Conservation (phyloP, 2,113 vertebrate genomes). For the Amblyopsis rosae region DNA sequence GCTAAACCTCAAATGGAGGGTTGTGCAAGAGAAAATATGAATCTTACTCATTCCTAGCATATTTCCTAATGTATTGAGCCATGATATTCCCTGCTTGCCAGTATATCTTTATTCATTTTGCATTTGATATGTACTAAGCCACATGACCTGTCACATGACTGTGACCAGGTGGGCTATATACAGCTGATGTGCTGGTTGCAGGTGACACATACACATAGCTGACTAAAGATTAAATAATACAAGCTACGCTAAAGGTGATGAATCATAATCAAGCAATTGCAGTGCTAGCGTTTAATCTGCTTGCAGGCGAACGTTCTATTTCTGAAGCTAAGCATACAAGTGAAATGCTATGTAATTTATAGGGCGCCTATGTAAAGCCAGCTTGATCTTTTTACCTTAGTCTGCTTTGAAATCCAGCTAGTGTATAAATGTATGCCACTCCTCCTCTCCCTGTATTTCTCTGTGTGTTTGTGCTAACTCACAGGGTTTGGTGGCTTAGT, state of each 20-base stretch:
- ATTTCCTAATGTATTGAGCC: conserved; percentile 26
- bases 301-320: conserved; percentile 54
- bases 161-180: conserved; percentile 53
- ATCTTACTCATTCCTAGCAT: conserved; percentile 40
- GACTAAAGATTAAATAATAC: conserved; percentile 39
- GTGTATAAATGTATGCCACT: conserved; percentile 1
- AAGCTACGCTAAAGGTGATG: conserved; percentile 41
- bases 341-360: conserved; percentile 51
- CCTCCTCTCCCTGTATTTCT: not conserved
- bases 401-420: conserved; percentile 19
- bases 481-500: not conserved
- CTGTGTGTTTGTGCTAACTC: not conserved
- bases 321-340: conserved; percentile 49
- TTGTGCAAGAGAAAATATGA: conserved; percentile 43
- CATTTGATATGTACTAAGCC: not conserved
- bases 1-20: conserved; percentile 56
- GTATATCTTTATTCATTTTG: not conserved
- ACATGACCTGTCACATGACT: conserved; percentile 28
- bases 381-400: conserved; percentile 13
- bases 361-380: conserved; percentile 2
- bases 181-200: not conserved
- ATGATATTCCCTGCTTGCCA: conserved; percentile 6
- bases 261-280: conserved; percentile 53
- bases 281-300: conserved; percentile 55
- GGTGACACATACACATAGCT: conserved; percentile 29